These are phyloP conservation scores for Lutraria lutraria DNA, from an alignment of 2,888 invertebrate genomes.

Conservation along the genomic window DNA sequence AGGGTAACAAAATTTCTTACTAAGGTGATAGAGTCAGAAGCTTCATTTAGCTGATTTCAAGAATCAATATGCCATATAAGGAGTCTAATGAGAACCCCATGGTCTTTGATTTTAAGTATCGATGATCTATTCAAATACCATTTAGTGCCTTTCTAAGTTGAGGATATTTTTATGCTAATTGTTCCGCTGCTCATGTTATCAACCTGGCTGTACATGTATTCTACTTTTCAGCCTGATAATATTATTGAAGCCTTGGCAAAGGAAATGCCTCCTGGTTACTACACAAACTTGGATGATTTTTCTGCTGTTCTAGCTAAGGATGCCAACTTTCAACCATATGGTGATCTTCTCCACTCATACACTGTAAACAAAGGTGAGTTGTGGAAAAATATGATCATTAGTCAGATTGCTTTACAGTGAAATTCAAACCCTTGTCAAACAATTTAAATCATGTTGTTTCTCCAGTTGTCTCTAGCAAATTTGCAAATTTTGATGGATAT, in stretches of 20 bases:
- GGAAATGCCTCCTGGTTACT: slow-evolving; percentile 91
- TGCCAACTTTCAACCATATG: slow-evolving; percentile 90
- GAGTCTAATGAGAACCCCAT: too few relatives aligned
- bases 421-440: too few relatives aligned
- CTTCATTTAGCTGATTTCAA: too few relatives aligned
- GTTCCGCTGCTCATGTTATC: background rate
- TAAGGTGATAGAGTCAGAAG: too few relatives aligned
- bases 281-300: slow-evolving; percentile 92
- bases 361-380: slow-evolving; percentile 77
- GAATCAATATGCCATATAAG: too few relatives aligned
- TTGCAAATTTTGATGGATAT: too few relatives aligned
- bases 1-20: too few relatives aligned
- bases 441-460: too few relatives aligned
- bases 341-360: slow-evolving; percentile 84
- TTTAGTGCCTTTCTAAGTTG: background rate
- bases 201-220: background rate
- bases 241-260: slow-evolving; percentile 91
- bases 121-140: too few relatives aligned
- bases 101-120: too few relatives aligned
- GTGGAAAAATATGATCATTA: background rate
- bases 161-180: background rate
- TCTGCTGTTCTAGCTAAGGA: slow-evolving; percentile 91
- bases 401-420: too few relatives aligned
- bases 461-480: too few relatives aligned
- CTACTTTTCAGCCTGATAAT: slow-evolving; percentile 90